These are phyloP conservation scores for Embidobia sp. DNA, from an alignment of 2,888 invertebrate species.

Conservation along the genomic window DNA sequence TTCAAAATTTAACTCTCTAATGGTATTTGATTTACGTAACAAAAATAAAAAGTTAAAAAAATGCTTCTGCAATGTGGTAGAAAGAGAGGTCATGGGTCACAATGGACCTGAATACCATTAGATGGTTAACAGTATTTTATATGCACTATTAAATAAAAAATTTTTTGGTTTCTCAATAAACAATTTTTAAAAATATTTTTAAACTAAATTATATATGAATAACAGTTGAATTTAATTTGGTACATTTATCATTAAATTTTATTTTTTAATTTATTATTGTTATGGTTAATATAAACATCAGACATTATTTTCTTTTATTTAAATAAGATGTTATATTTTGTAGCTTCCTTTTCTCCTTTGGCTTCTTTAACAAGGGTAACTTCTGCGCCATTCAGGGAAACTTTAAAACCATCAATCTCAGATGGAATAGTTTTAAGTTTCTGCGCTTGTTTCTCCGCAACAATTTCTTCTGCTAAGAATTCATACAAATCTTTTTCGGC, in stretches of 20 bases:
- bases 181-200: no score
- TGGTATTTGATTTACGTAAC: no score
- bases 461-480: conserved; percentile 96
- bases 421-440: conserved; percentile 89
- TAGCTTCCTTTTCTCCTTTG: conserved; percentile 87
- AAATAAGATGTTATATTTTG: background rate
- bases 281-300: background rate
- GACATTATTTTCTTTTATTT: background rate
- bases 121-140: no score
- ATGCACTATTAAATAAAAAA: no score
- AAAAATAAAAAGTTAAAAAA: background rate
- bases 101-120: no score
- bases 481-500: conserved; percentile 94
- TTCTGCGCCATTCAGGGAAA: conserved; percentile 91
- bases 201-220: no score
- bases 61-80: no score
- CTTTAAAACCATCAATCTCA: conserved; percentile 91
- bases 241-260: no score
- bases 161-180: no score
- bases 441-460: conserved; percentile 93
- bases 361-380: conserved; percentile 90
- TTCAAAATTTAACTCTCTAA: background rate
- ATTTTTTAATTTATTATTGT: background rate
- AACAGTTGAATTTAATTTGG: background rate
- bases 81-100: no score